A percentile compares a stretch with the other conserved stretches of the same genome.
Evolutionary conservation across 1,140 invertebrate species (phyloP).

Genomic region (Ruditapes philippinarum): DNA sequence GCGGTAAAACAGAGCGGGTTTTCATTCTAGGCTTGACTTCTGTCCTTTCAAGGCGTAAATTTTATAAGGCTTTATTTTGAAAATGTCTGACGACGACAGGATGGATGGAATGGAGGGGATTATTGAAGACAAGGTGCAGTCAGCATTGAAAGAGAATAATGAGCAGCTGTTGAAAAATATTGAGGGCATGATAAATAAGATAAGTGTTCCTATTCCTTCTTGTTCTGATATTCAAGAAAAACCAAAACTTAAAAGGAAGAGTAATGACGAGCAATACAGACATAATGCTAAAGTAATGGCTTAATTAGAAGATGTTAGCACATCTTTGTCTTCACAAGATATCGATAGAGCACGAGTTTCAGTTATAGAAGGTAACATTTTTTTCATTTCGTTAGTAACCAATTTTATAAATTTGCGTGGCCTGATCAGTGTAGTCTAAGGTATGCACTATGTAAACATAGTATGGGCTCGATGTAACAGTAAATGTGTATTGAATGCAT

Average conservation of each 20-base stretch:
- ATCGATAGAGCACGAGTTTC: too few species aligned
- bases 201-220: neutral
- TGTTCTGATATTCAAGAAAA: neutral
- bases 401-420: neutral
- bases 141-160: conserved; percentile 5
- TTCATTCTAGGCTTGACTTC: neutral
- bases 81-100: neutral
- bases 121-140: too few species aligned
- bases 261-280: conserved; percentile 28
- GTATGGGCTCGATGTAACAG: too few species aligned
- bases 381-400: too few species aligned
- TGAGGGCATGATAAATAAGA: conserved; percentile 4
- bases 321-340: too few species aligned
- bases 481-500: neutral
- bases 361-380: too few species aligned
- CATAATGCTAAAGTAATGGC: conserved; percentile 5
- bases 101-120: neutral
- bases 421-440: neutral
- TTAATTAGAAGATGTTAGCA: neutral
- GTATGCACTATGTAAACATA: neutral
- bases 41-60: neutral
- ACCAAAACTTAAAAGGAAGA: conserved; percentile 16
- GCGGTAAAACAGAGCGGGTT: neutral
- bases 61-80: neutral
- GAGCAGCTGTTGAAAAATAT: neutral